phyloP scores from a whole-genome alignment of 2,888 invertebrate species.

The Agapetus fuscipes region DNA sequence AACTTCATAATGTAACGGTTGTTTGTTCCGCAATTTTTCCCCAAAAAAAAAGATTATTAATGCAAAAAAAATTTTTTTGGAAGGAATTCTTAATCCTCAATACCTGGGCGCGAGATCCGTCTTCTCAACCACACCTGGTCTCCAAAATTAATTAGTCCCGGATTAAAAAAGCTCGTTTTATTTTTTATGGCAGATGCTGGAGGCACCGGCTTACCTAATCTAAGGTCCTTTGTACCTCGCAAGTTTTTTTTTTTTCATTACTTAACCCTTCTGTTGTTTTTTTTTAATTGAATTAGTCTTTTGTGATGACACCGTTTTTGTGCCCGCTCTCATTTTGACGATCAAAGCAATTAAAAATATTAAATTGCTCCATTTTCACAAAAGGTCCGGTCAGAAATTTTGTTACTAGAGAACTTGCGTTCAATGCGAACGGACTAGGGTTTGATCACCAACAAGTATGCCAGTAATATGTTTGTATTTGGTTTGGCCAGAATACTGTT shows the following conservation, averaged over 20 bases:
- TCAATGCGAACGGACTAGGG: too few relatives aligned
- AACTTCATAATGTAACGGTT: too few relatives aligned
- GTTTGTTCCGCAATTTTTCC: too few relatives aligned
- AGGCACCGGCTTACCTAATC: slow-evolving; percentile 11
- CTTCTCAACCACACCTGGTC: slow-evolving; percentile 19
- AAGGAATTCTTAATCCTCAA: slow-evolving; percentile 2
- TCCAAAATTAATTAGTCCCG: slow-evolving; percentile 18
- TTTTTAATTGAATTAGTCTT: slow-evolving; percentile 10
- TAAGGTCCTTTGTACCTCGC: slow-evolving; percentile 6
- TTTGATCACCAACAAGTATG: too few relatives aligned
- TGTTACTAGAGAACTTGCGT: too few relatives aligned
- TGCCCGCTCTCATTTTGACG: too few relatives aligned
- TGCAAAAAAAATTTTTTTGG: too few relatives aligned
- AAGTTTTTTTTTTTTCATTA: slow-evolving; percentile 18
- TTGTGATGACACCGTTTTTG: slow-evolving; percentile 1
- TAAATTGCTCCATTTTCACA: neutral
- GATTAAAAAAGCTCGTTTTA: slow-evolving; percentile 19
- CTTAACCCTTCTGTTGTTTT: slow-evolving; percentile 12
- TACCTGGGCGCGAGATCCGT: slow-evolving; percentile 8
- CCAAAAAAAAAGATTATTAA: too few relatives aligned
- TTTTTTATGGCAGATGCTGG: slow-evolving; percentile 18
- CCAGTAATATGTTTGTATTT: too few relatives aligned
- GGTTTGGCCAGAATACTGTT: too few relatives aligned
- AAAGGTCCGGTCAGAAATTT: too few relatives aligned
- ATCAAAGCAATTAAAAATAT: neutral